Evolutionary conservation across 1,140 invertebrate genomes (phyloP).

Genomic region (Panagrolaimus sp.): DNA sequence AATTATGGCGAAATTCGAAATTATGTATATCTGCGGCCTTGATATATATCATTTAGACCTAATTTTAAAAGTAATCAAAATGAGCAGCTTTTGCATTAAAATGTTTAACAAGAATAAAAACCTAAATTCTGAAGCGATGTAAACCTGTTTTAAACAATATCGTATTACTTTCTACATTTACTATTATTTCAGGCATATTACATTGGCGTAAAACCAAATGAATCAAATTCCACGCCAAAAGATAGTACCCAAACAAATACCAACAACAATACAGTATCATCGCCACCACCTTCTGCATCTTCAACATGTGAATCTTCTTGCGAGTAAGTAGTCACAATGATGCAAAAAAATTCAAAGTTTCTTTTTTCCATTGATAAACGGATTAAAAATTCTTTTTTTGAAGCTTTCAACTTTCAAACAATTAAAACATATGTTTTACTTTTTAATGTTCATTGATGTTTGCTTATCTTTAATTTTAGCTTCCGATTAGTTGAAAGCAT

Average conservation of each 20-base stretch:
- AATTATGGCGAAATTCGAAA: too few relatives aligned
- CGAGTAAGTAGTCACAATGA: slow-evolving; percentile 9
- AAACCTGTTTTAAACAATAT: background rate
- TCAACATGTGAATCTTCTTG: slow-evolving; percentile 15
- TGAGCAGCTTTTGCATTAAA: too few relatives aligned
- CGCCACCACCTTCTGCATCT: background rate
- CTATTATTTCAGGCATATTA: slow-evolving; percentile 35
- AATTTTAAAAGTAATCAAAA: too few relatives aligned
- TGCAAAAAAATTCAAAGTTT: too few relatives aligned
- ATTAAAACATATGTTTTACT: background rate
- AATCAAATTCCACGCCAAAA: slow-evolving; percentile 17
- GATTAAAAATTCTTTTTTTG: background rate
- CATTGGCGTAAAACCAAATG: slow-evolving; percentile 24
- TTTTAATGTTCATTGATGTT: background rate
- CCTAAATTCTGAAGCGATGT: too few relatives aligned
- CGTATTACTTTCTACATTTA: too few relatives aligned
- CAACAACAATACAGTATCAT: background rate
- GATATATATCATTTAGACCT: too few relatives aligned
- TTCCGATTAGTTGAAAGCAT: slow-evolving; percentile 20
- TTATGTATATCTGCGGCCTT: too few relatives aligned
- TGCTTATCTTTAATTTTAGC: background rate
- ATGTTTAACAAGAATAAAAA: too few relatives aligned
- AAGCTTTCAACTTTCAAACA: background rate
- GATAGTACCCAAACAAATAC: slow-evolving; percentile 14
- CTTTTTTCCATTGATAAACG: background rate